Evolutionary conservation across 2,113 vertebrate species (phyloP).

Genomic region (Oryzias javanicus): DNA sequence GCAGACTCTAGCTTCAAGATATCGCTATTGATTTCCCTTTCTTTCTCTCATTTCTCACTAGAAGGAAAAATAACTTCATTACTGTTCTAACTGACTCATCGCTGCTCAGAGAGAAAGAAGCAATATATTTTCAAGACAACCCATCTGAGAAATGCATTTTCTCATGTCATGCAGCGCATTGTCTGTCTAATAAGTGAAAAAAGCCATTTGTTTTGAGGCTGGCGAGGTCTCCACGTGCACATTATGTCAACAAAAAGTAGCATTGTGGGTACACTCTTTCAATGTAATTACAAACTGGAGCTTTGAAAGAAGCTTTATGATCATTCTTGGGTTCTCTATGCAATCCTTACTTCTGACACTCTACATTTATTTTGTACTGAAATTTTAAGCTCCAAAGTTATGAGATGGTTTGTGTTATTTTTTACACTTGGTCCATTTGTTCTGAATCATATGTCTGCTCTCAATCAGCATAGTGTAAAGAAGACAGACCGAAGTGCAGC

Average conservation of each 20-base stretch:
- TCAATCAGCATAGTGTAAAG: neutral
- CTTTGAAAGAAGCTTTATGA: too few relatives aligned
- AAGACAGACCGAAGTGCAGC: too few relatives aligned
- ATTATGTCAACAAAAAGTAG: slow-evolving; percentile 4
- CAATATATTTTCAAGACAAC: slow-evolving; percentile 72
- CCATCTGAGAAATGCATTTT: slow-evolving; percentile 65
- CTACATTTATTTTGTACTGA: neutral
- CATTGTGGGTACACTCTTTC: slow-evolving; percentile 8
- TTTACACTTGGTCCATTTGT: neutral
- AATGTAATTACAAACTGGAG: neutral
- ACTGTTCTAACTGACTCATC: slow-evolving; percentile 73
- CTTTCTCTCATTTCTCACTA: slow-evolving; percentile 73
- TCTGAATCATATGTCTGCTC: neutral
- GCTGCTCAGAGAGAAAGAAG: slow-evolving; percentile 55
- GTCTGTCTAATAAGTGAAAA: slow-evolving; percentile 43
- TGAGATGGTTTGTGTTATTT: neutral
- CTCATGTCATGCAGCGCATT: slow-evolving; percentile 46
- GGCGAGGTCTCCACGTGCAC: slow-evolving; percentile 1
- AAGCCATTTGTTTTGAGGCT: slow-evolving; percentile 39
- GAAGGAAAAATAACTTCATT: slow-evolving; percentile 78
- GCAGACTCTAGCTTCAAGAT: slow-evolving; percentile 73
- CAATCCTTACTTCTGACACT: too few relatives aligned
- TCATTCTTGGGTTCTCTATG: too few relatives aligned
- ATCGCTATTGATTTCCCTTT: slow-evolving; percentile 78
- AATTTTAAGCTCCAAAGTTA: neutral